These are phyloP conservation scores for Chloroceryle aenea DNA, from an alignment of 2,113 vertebrate genomes.

Conservation along the genomic window DNA sequence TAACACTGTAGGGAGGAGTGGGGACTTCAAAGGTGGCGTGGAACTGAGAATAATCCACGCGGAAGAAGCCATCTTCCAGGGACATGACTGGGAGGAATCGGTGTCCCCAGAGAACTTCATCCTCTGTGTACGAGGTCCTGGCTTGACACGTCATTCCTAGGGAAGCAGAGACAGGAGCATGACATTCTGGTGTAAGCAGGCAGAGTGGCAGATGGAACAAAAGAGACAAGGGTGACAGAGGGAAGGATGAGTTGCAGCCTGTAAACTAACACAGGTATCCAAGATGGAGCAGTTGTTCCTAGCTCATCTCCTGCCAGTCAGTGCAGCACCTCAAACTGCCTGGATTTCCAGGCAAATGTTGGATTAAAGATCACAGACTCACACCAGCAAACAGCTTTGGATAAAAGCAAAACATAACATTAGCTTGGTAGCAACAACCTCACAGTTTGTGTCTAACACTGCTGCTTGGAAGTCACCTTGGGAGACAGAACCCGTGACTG, in stretches of 20 bases:
- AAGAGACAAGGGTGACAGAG: not conserved
- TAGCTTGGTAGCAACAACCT: not conserved
- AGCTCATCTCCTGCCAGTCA: not conserved
- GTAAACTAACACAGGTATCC: not conserved
- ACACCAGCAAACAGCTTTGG: not conserved
- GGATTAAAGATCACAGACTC: not conserved
- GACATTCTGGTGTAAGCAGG: not conserved
- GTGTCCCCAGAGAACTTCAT: conserved; percentile 90
- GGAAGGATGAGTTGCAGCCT: not conserved
- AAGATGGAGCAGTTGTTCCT: not conserved
- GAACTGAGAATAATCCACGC: conserved; percentile 90
- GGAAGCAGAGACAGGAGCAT: not conserved
- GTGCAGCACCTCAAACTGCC: not conserved
- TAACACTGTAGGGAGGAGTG: conserved; percentile 86
- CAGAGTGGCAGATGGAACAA: not conserved
- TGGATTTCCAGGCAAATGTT: not conserved
- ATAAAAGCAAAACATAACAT: not conserved
- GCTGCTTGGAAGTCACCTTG: not conserved
- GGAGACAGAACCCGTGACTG: not conserved
- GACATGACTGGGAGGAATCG: conserved; percentile 91
- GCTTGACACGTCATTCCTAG: conserved; percentile 91
- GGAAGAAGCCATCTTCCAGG: conserved; percentile 90
- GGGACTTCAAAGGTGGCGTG: conserved; percentile 89
- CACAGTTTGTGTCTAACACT: not conserved
- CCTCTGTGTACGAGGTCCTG: conserved; percentile 89